Base-by-base conservation (phyloP, 2,113 vertebrate species). In the Paradoxurus hermaphroditus region DNA sequence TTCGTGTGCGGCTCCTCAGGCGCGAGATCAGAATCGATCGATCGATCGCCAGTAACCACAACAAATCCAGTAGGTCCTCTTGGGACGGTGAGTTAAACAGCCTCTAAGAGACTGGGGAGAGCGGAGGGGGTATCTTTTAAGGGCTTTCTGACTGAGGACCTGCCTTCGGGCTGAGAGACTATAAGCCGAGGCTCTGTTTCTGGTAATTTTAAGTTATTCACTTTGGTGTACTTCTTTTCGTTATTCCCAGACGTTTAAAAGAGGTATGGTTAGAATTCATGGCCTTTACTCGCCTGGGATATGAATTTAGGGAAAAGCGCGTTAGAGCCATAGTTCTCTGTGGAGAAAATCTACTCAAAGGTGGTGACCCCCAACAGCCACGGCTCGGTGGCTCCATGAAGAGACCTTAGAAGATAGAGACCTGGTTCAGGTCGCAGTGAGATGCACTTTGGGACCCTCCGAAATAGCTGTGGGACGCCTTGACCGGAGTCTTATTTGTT, bases 11-110 rank as follows among this genome's bases (percentile, higher is more conserved):
- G n/a, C n/a, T n/a, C n/a, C n/a, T n/a, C n/a, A n/a, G n/a, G n/a
- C n/a, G n/a, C n/a, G n/a, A 5, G n/a, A 5, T 31, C 0, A 0
- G 4, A 39, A 21, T 46, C n/a, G 23, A 13, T 46, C 34, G 21
- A 46, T 31, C 41, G 41, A 81, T 51, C 65, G 23, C 63, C 6
- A 9, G 7, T 27, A 56, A 25, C 31, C 25, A 25, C 36, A 21
- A 67, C 41, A 75, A 56, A 27, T 75, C 70, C 31, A 49, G 15
- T 59, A 77, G 18, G 34, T 59, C 13, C 9, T 87, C 4, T 3
- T 44, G 19, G 62, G 46, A 78, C 0, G 4, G 86, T 95, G 51
- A 97, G 94, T 49, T 84, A 84, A 92, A 46, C 1, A n/a, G 21
- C 13, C 4, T 21, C 51, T 73, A 25, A 62, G 16, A 92, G 63